phyloP scores from a whole-genome alignment of 2,797 vertebrate species.

The Sebastes reedi region DNA sequence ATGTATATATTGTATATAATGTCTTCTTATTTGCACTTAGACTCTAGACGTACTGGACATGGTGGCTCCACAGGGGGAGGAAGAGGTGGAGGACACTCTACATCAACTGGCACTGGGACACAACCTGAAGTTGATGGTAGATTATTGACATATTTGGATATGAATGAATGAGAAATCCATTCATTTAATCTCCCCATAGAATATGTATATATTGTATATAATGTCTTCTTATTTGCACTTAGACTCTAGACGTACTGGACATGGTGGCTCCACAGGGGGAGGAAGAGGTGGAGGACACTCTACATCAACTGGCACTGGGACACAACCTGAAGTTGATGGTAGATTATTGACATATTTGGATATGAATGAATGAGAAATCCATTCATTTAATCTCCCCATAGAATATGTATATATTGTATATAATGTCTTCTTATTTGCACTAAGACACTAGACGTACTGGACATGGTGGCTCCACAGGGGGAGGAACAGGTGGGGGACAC shows the following conservation, averaged over 20 bases:
- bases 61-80: no score
- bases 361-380: background rate
- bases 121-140: background rate
- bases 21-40: no score
- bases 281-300: no score
- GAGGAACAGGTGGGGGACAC: no score
- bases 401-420: background rate
- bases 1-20: no score
- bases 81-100: no score
- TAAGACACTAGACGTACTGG: accelerated
- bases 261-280: background rate
- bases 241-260: no score
- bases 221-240: no score
- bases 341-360: background rate
- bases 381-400: background rate
- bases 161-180: background rate
- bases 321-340: background rate
- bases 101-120: background rate
- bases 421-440: no score
- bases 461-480: background rate
- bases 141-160: background rate
- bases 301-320: background rate
- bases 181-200: background rate
- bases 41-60: no score
- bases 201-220: background rate